Evolutionary conservation across 2,888 invertebrate species (phyloP), one percentile per base, ranked within the genome.

Genomic region (Spodoptera exigua): DNA sequence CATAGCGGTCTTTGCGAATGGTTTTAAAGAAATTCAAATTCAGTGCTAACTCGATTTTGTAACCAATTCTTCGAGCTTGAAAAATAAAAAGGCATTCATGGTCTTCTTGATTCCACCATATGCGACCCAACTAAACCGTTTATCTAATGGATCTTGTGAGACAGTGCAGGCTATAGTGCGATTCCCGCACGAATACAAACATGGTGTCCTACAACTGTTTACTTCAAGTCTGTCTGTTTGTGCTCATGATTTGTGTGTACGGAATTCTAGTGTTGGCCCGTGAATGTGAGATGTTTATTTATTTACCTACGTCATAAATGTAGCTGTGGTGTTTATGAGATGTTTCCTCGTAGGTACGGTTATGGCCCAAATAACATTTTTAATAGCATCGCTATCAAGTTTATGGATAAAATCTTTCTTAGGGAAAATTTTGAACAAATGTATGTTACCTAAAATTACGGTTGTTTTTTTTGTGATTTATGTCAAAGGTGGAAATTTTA

Each of bases 231-330:
- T 34, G 27, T 2, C 16, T 56, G 56, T 67, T 65, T 67, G 54
- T 48, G 16, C 34, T 5, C 40, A 40, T 73, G 68, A 69, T 69
- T 69, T 69, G 68, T 73, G 54, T 54, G 36, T 72, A 40, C 43
- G 47, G 49, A 59, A 67, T 54, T 16, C 68, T 35, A 47, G 51
- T 67, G 54, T 53, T 41, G 44, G 27, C 12, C 51, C 35, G 16
- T 47, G 49, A 48, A 67, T 73, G 37, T 47, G 68, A 67, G 61
- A 47, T 69, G 54, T 73, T 67, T 73, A 51, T 51, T 73, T 73
- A 72, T 68, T 67, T 67, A 73, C 21, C 16, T 17, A 35, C 12
- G 74, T 52, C 60, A 67, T 71, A 70, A 55, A 71, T 64, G 49
- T 55, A 46, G 32, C 16, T 18, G 17, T 12, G 10, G 49, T 67